Evolutionary conservation across 2,113 vertebrate species (phyloP), one percentile per base, ranked within the genome.

Genomic region (Pelmatolapia mariae): DNA sequence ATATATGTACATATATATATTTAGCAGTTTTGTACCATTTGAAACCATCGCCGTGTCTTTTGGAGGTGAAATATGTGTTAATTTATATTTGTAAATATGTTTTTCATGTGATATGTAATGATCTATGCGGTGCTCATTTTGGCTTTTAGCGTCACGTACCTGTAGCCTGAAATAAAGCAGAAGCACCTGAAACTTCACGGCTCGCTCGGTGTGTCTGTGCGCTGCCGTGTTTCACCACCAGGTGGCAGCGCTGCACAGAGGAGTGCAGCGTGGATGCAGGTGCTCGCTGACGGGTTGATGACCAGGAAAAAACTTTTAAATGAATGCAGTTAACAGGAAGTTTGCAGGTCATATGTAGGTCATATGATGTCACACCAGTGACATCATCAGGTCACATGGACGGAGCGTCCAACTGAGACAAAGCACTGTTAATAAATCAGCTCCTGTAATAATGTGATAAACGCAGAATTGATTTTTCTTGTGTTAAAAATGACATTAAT

Each of bases 81-180:
- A 95, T 94, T 95, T 95, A 95, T 95, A 93, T 86, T 84, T 94
- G 93, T 95, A 95, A 83, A 94, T 94, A 92, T 73, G 78, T 85
- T 87, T 90, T 53, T 79, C 54, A 61, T 89, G 87, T 89, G 83
- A 86, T 85, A 68, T 87, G 22, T 90, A 73, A 87, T 68, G 11
- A 63, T 88, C 13, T 88, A 85, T 82, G 84, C 86, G 94, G 92
- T 94, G 93, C 93, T 95, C 82, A 26, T 83, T n/a, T 73, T 76
- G 86, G 79, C 83, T 56, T 8, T 53, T 53, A 87, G 88, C 82
- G 79, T 89, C 89, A 89, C 66, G 87, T 50, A 50, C 81, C 50
- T 73, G 87, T 29, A 87, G 92, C 89, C 88, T 86, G 50, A 86
- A 93, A 94, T 92, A 93, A 93, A 93, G 26, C 45, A 53, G 9